These are phyloP conservation scores for Leptopterna dolabrata DNA, from an alignment of 2,888 invertebrate species.

Conservation along the genomic window DNA sequence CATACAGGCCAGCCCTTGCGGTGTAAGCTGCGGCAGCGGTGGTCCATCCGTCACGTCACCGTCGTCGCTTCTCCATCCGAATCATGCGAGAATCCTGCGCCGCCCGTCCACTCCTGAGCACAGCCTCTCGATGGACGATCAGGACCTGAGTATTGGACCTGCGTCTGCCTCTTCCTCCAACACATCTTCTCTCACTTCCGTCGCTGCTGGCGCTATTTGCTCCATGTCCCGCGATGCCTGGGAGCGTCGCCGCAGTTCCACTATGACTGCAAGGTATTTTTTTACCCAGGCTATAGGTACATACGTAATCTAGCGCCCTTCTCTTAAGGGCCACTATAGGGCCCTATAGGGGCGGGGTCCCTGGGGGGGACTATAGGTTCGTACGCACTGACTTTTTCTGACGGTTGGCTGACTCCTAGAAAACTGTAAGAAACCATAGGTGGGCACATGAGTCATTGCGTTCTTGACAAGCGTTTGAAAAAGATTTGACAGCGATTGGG, in stretches of 20 bases:
- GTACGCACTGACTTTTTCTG: too few relatives aligned
- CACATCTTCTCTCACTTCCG: slow-evolving; percentile 72
- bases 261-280: slow-evolving; percentile 70
- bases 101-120: slow-evolving; percentile 62
- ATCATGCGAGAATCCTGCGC: slow-evolving; percentile 75
- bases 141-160: slow-evolving; percentile 60
- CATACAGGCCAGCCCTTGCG: slow-evolving; percentile 68
- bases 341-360: too few relatives aligned
- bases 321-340: too few relatives aligned
- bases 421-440: too few relatives aligned
- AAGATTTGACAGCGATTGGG: too few relatives aligned
- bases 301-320: too few relatives aligned
- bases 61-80: slow-evolving; percentile 74
- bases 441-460: too few relatives aligned
- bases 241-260: slow-evolving; percentile 72
- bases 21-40: slow-evolving; percentile 60
- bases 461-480: too few relatives aligned
- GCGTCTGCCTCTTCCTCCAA: slow-evolving; percentile 70
- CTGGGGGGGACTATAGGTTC: too few relatives aligned
- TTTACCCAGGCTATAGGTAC: background rate
- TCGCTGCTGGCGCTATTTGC: slow-evolving; percentile 67
- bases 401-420: too few relatives aligned
- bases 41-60: slow-evolving; percentile 64
- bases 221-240: slow-evolving; percentile 66
- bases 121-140: slow-evolving; percentile 56